Evolutionary conservation across 2,888 invertebrate species (phyloP).

Genomic region (Chironomus tentans): DNA sequence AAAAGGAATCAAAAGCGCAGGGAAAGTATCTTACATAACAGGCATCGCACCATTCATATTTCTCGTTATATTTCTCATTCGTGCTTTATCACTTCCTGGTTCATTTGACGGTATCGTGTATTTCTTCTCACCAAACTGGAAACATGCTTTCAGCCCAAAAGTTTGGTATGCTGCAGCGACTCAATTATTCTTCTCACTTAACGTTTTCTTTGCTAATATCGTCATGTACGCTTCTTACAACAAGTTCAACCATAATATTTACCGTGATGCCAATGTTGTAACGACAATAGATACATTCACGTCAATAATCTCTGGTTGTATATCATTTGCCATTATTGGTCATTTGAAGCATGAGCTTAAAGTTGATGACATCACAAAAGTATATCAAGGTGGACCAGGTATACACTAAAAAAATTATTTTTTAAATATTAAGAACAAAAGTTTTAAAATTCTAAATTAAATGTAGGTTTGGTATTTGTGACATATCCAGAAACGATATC

Average conservation of each 20-base stretch:
- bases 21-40: conserved; percentile 62
- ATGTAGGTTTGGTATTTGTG: conserved; percentile 31
- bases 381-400: conserved; percentile 47
- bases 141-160: conserved; percentile 50
- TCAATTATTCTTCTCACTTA: conserved; percentile 56
- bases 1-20: conserved; percentile 53
- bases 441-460: too few species aligned
- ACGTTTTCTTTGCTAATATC: conserved; percentile 53
- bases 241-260: conserved; percentile 49
- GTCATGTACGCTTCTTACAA: conserved; percentile 50
- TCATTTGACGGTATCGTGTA: conserved; percentile 53
- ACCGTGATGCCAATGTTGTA: conserved; percentile 48
- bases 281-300: conserved; percentile 49
- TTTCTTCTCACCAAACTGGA: conserved; percentile 57
- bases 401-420: conserved; percentile 32
- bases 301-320: conserved; percentile 48
- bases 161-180: conserved; percentile 57
- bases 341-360: conserved; percentile 47
- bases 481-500: conserved; percentile 42
- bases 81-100: conserved; percentile 52
- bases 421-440: neutral
- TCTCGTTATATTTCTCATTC: conserved; percentile 52
- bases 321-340: conserved; percentile 50
- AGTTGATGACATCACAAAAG: conserved; percentile 41
- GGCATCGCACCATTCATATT: conserved; percentile 63